Conservation (phyloP, 1,140 invertebrate genomes). For the Plectrocnemia conspersa region DNA sequence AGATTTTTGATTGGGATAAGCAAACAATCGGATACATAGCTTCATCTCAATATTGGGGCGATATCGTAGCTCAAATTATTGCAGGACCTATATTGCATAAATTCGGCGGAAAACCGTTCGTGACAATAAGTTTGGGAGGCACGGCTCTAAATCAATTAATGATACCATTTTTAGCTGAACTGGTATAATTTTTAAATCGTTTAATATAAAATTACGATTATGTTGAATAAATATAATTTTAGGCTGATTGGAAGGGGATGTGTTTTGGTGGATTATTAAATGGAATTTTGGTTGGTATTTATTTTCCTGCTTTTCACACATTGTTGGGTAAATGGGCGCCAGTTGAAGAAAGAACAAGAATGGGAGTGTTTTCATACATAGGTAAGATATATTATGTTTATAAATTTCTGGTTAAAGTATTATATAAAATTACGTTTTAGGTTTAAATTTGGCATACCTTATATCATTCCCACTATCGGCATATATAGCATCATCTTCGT, state of each 20-base stretch:
- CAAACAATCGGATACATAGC: conserved; percentile 54
- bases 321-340: conserved; percentile 14
- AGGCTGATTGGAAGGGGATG: conserved; percentile 15
- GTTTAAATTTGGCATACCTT: neutral
- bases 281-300: conserved; percentile 12
- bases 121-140: conserved; percentile 37
- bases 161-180: conserved; percentile 4
- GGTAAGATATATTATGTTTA: conserved; percentile 4
- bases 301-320: neutral
- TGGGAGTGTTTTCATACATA: conserved; percentile 4
- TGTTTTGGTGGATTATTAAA: neutral
- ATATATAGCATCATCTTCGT: neutral
- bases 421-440: conserved; percentile 1
- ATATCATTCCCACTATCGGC: conserved; percentile 10
- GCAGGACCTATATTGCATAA: conserved; percentile 61
- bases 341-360: conserved; percentile 13
- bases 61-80: conserved; percentile 61
- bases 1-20: conserved; percentile 55
- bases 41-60: conserved; percentile 58
- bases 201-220: no score
- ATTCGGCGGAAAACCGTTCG: conserved; percentile 58
- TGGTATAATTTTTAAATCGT: no score
- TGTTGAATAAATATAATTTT: no score
- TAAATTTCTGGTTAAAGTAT: neutral
- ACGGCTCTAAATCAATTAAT: conserved; percentile 8